Conservation (phyloP, 2,888 invertebrate genomes). For the Melanophora roralis region DNA sequence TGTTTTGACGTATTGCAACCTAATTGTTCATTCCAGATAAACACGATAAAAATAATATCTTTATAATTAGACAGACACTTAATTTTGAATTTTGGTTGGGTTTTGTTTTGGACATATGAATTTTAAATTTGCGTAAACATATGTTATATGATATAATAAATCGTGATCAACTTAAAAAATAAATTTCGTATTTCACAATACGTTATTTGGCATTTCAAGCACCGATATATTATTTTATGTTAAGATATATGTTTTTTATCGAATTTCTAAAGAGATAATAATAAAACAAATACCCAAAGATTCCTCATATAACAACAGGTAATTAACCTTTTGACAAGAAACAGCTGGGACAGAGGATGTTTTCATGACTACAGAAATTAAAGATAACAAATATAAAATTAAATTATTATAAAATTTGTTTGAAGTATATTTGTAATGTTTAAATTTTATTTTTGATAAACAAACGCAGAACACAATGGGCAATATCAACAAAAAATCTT, state of each 20-base stretch:
- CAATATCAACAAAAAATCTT: neutral
- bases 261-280: conserved; percentile 14
- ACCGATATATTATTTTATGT: too few relatives aligned
- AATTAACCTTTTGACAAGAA: conserved; percentile 45
- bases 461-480: neutral
- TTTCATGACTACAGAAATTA: conserved; percentile 15
- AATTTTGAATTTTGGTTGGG: too few relatives aligned
- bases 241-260: neutral
- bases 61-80: too few relatives aligned
- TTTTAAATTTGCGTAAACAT: too few relatives aligned
- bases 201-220: too few relatives aligned
- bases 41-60: too few relatives aligned
- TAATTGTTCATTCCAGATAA: too few relatives aligned
- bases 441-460: conserved; percentile 24
- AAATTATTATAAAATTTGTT: conserved; percentile 40
- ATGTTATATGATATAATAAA: too few relatives aligned
- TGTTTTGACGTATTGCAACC: too few relatives aligned
- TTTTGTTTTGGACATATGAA: too few relatives aligned
- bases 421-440: conserved; percentile 26
- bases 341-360: neutral
- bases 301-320: conserved; percentile 45
- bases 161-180: too few relatives aligned
- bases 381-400: conserved; percentile 40
- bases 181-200: too few relatives aligned
- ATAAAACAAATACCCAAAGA: neutral